A percentile compares a stretch with the other conserved stretches of the same genome.
These are phyloP conservation scores for Laticauda laticaudata DNA, from an alignment of 2,113 vertebrate genomes.

Conservation along the genomic window DNA sequence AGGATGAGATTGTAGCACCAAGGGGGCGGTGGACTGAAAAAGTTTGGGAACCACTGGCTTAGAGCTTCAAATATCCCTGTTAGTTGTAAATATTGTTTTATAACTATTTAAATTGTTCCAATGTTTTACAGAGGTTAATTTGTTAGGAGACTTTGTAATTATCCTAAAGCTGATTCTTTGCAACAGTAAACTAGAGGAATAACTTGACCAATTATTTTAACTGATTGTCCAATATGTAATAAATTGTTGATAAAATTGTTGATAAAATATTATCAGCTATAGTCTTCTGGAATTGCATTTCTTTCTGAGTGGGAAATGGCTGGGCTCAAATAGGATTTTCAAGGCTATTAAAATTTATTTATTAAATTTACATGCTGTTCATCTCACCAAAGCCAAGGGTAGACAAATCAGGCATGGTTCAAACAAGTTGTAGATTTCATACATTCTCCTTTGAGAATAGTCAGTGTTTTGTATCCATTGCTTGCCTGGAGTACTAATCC, in stretches of 20 bases:
- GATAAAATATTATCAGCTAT: background rate
- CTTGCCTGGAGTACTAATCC: slow-evolving; percentile 47
- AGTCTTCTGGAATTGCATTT: background rate
- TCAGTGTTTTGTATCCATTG: background rate
- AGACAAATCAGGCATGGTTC: background rate
- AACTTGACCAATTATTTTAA: background rate
- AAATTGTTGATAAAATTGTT: no score
- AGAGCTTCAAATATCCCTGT: background rate
- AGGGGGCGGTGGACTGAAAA: no score
- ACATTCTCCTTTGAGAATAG: slow-evolving; percentile 52
- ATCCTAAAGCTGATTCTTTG: background rate
- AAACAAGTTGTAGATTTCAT: slow-evolving; percentile 50
- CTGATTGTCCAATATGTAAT: background rate
- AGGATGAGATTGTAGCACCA: no score
- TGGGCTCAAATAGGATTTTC: background rate
- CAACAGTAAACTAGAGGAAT: background rate
- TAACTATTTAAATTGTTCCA: background rate
- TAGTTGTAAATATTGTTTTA: background rate
- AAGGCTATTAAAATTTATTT: background rate
- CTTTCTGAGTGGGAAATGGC: background rate
- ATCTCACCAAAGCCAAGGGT: no score
- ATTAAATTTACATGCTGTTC: background rate
- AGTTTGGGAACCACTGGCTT: background rate
- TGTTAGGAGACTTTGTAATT: background rate
- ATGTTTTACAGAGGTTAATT: background rate